Percentiles rank a stretch among this genome's conserved stretches.
phyloP scores from a whole-genome alignment of 2,113 vertebrate species.

The Mirza zaza region DNA sequence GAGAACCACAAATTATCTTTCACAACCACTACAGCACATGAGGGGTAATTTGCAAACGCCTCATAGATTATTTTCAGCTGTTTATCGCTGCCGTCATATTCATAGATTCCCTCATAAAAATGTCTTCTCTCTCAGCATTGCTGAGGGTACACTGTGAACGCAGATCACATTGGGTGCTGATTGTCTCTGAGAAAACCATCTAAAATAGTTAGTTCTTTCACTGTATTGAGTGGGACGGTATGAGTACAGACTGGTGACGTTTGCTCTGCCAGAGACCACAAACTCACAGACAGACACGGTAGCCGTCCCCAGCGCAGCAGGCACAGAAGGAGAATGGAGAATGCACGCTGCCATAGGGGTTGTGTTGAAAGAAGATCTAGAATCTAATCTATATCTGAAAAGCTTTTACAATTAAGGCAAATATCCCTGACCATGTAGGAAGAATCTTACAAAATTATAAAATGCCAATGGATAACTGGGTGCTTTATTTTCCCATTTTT shows the following conservation, averaged over 20 bases:
- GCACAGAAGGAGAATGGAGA: background rate
- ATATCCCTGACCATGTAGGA: background rate
- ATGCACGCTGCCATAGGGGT: background rate
- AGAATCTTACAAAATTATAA: background rate
- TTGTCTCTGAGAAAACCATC: slow-evolving; percentile 15
- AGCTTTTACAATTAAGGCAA: background rate
- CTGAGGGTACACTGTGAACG: slow-evolving; percentile 54
- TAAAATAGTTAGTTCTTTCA: background rate
- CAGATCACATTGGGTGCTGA: slow-evolving; percentile 31
- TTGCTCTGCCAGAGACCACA: background rate
- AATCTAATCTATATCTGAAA: background rate
- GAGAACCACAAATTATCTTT: slow-evolving; percentile 77
- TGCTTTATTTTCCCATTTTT: background rate
- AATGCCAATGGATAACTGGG: background rate
- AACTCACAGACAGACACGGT: background rate
- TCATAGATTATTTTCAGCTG: slow-evolving; percentile 78
- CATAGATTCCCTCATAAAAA: slow-evolving; percentile 51
- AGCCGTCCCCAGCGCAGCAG: background rate
- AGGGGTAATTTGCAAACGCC: slow-evolving; percentile 74
- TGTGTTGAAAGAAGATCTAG: background rate
- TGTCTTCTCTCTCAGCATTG: slow-evolving; percentile 70
- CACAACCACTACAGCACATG: slow-evolving; percentile 49
- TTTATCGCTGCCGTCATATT: slow-evolving; percentile 58
- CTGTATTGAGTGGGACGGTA: background rate
- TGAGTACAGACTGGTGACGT: background rate